Evolutionary conservation across 2,797 vertebrate genomes (phyloP), one percentile per base, ranked within the genome.

Genomic region (Enteromius thamalakanensis): DNA sequence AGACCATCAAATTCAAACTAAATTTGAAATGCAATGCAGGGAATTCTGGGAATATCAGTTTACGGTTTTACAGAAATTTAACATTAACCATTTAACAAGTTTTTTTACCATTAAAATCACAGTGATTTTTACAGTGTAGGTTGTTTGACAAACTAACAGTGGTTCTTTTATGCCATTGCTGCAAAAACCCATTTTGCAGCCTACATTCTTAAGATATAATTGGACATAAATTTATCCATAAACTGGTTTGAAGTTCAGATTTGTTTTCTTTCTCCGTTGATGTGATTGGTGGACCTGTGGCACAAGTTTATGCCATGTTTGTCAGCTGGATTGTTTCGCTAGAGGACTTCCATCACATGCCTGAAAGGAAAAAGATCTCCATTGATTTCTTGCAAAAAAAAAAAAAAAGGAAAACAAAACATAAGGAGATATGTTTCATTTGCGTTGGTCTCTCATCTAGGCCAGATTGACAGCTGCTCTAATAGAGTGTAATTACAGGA

Each of bases 401-500:
- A 42, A 37, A 37, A 49, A 74, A 42, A 42, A 40, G 2, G 2
- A 37, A 80, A 80, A 12, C 32, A 78, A 91, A 89, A 90, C 87
- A 89, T 89, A 90, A 89, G 91, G 89, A 92, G 92, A 93, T 90
- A 90, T 91, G 90, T 91, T 90, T 91, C 88, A 90, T 94, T 91
- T 92, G 89, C 92, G 93, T 93, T 92, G 92, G 90, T 91, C 92
- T 93, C 93, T 94, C 93, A 92, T 94, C 93, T 94, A 90, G 89
- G 85, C 91, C 88, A 89, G 93, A 95, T 91, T 95, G 94, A 94
- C 94, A 94, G 94, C 91, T 92, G 82, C 91, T 91, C 90, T 95
- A 94, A 95, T 95, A 90, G 91, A 91, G 89, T 82, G 90, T 95
- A 95, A 95, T 94, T 93, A 92, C 94, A 94, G 94, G 94, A 95